Percentiles rank a stretch among this genome's conserved stretches.
These are phyloP conservation scores for Drosophila obscura DNA, from an alignment of 1,140 invertebrate species.

Conservation along the genomic window DNA sequence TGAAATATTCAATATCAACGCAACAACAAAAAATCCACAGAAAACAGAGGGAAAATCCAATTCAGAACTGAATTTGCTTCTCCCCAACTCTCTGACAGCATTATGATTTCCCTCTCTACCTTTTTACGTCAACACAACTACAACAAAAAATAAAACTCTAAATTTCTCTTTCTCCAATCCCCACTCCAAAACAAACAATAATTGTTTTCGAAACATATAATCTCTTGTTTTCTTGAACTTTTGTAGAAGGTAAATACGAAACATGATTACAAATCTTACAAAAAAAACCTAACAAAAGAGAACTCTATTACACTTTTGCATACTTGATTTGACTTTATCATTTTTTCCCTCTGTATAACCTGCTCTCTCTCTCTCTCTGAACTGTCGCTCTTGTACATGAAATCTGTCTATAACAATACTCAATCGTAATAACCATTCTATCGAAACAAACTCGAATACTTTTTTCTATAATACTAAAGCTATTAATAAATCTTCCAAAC, in stretches of 20 bases:
- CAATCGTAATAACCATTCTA: slow-evolving; percentile 40
- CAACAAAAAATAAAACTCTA: slow-evolving; percentile 75
- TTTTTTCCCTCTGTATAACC: slow-evolving; percentile 47
- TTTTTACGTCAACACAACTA: slow-evolving; percentile 46
- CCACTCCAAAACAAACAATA: slow-evolving; percentile 57
- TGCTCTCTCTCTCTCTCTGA: slow-evolving; percentile 61
- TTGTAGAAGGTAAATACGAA: slow-evolving; percentile 83
- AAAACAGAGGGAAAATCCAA: slow-evolving; percentile 8
- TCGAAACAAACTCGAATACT: slow-evolving; percentile 24
- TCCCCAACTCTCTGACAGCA: slow-evolving; percentile 36
- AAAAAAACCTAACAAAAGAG: slow-evolving; percentile 41
- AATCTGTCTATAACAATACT: slow-evolving; percentile 37
- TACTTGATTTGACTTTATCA: slow-evolving; percentile 62
- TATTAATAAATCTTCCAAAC: slow-evolving; percentile 14
- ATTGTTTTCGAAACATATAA: slow-evolving; percentile 79
- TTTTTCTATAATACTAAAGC: slow-evolving; percentile 25
- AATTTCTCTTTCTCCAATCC: slow-evolving; percentile 83
- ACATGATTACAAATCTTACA: slow-evolving; percentile 63
- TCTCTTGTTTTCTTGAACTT: slow-evolving; percentile 83
- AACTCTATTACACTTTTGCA: slow-evolving; percentile 69
- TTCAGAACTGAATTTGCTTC: slow-evolving; percentile 39
- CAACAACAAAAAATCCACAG: slow-evolving; percentile 41
- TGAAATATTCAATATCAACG: slow-evolving; percentile 29
- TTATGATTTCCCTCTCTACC: slow-evolving; percentile 50
- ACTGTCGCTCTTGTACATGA: slow-evolving; percentile 65